These are phyloP conservation scores for Gymnosoma rotundatum DNA, from an alignment of 2,888 invertebrate species.

Conservation along the genomic window DNA sequence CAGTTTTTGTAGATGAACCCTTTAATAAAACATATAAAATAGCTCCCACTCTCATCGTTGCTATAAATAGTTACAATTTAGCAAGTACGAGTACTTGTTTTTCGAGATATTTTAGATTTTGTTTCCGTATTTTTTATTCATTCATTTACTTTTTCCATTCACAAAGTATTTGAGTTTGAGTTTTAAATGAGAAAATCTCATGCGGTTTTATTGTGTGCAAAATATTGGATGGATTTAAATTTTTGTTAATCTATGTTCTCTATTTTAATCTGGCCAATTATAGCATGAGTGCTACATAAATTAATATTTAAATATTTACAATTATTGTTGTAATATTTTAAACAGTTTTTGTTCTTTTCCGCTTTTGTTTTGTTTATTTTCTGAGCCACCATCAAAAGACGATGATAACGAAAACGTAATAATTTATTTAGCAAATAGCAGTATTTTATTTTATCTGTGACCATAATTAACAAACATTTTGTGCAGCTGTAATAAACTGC, in stretches of 20 bases:
- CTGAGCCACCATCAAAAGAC: conserved; percentile 29
- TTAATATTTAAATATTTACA: conserved; percentile 56
- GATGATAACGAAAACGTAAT: conserved; percentile 55
- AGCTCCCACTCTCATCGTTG: neutral
- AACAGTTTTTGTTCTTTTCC: conserved; percentile 18
- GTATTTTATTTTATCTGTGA: conserved; percentile 57
- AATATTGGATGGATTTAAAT: conserved; percentile 31
- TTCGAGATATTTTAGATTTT: conserved; percentile 17
- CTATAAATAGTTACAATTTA: neutral
- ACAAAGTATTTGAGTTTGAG: conserved; percentile 37
- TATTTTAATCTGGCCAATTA: neutral
- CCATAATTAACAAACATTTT: conserved; percentile 37
- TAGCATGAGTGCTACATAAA: neutral
- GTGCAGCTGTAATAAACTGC: neutral
- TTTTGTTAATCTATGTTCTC: conserved; percentile 1
- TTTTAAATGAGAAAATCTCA: conserved; percentile 62
- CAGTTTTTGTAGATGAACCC: neutral
- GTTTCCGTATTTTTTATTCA: conserved; percentile 44
- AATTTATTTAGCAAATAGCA: conserved; percentile 60
- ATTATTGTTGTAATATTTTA: conserved; percentile 36
- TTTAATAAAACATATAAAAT: neutral
- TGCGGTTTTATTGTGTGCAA: conserved; percentile 56
- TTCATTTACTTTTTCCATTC: conserved; percentile 39
- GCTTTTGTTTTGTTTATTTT: neutral
- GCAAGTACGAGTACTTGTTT: conserved; percentile 13